These are phyloP conservation scores for Tinea semifulvella DNA, from an alignment of 2,888 invertebrate genomes.

Conservation along the genomic window DNA sequence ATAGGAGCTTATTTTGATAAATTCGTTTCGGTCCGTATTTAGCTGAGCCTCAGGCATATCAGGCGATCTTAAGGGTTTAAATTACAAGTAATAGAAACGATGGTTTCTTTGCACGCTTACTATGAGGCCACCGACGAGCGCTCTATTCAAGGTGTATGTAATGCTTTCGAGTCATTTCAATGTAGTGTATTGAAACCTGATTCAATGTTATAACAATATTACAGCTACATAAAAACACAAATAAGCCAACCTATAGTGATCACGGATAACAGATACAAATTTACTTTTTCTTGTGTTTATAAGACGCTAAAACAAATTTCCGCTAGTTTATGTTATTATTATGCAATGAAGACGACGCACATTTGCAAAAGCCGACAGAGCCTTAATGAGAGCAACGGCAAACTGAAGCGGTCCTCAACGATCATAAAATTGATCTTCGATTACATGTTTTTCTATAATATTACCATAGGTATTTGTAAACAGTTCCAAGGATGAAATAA, in stretches of 20 bases:
- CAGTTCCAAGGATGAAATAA: background rate
- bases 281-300: conserved; percentile 17
- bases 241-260: background rate
- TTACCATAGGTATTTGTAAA: background rate
- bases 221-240: background rate
- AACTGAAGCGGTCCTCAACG: conserved; percentile 27
- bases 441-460: background rate
- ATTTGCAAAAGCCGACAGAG: conserved; percentile 26
- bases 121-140: conserved; percentile 36
- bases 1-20: conserved; percentile 17
- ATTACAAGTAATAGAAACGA: conserved; percentile 44
- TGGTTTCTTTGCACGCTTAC: conserved; percentile 30
- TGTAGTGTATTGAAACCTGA: background rate
- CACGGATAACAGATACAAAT: conserved; percentile 5
- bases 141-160: conserved; percentile 20
- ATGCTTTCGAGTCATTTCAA: conserved; percentile 4
- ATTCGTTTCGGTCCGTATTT: conserved; percentile 29
- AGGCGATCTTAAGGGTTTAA: conserved; percentile 32
- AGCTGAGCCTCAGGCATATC: conserved; percentile 31
- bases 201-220: background rate
- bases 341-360: conserved; percentile 32
- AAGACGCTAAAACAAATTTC: conserved; percentile 31
- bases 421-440: conserved; percentile 10
- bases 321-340: conserved; percentile 34
- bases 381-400: conserved; percentile 33